phyloP scores from a whole-genome alignment of 1,140 invertebrate species.

The Lucilia sericata region DNA sequence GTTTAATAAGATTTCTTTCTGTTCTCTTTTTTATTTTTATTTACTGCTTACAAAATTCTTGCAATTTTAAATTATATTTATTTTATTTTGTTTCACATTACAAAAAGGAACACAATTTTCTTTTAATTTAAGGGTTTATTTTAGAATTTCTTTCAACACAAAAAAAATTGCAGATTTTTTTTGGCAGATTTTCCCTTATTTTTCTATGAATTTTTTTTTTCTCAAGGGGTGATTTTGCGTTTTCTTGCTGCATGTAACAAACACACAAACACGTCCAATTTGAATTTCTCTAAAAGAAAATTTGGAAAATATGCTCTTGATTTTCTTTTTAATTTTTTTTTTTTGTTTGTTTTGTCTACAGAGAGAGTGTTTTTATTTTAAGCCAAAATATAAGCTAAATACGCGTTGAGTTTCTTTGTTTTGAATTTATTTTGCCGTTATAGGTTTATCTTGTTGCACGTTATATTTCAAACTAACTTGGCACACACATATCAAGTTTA shows the following conservation, averaged over 20 bases:
- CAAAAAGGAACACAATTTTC: background rate
- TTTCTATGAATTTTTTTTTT: background rate
- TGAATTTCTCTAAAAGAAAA: background rate
- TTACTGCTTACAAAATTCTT: background rate
- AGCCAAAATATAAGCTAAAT: too few species aligned
- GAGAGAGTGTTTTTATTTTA: background rate
- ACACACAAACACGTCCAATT: background rate
- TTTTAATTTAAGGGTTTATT: background rate
- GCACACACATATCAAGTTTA: background rate
- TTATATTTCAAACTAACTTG: conserved; percentile 39
- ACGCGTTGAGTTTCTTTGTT: background rate
- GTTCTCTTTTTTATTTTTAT: background rate
- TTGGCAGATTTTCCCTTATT: conserved; percentile 25
- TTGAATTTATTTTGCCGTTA: conserved; percentile 17
- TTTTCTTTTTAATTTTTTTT: too few species aligned
- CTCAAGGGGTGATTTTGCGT: background rate
- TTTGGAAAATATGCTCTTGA: background rate
- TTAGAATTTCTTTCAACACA: background rate
- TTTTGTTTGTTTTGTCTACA: background rate
- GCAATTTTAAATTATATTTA: background rate
- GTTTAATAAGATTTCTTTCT: conserved; percentile 26
- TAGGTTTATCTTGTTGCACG: conserved; percentile 42
- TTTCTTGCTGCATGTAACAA: background rate
- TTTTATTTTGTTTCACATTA: background rate
- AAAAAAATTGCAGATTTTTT: background rate